Conservation (phyloP, 1,140 invertebrate genomes). For the Aporrectodea caliginosa region DNA sequence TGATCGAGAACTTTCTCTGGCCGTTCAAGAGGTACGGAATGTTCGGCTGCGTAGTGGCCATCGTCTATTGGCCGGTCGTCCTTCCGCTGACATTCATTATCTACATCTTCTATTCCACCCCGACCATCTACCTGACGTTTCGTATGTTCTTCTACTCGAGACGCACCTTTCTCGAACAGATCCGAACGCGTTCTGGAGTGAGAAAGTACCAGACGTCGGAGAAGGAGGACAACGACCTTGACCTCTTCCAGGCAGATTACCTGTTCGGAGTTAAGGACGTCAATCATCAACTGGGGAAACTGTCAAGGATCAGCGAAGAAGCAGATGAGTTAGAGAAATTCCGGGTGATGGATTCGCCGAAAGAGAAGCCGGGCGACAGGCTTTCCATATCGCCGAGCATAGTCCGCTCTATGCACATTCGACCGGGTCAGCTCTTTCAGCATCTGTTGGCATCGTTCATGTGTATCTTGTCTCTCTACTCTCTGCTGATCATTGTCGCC, state of each 20-base stretch:
- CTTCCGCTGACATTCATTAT: conserved; percentile 41
- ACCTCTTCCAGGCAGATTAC: conserved; percentile 17
- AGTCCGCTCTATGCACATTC: neutral
- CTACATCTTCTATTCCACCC: conserved; percentile 46
- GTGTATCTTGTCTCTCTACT: conserved; percentile 44
- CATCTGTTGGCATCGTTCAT: conserved; percentile 40
- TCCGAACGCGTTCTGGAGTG: neutral
- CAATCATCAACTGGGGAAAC: neutral
- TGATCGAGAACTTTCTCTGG: conserved; percentile 27
- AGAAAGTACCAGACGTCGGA: conserved; percentile 19
- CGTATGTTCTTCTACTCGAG: conserved; percentile 45
- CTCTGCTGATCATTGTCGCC: conserved; percentile 42
- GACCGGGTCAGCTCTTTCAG: conserved; percentile 32
- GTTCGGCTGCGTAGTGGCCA: conserved; percentile 42
- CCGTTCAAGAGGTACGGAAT: conserved; percentile 38
- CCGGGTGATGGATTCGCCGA: conserved; percentile 34
- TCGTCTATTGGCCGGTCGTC: conserved; percentile 40
- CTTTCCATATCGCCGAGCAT: neutral
- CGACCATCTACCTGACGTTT: conserved; percentile 46
- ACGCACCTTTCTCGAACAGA: conserved; percentile 3
- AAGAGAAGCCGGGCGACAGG: conserved; percentile 19
- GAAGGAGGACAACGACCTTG: conserved; percentile 18
- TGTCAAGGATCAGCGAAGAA: neutral
- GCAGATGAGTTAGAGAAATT: conserved; percentile 21
- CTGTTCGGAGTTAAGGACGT: neutral